Conservation (phyloP, 1,140 invertebrate genomes). For the Lasaia peninsularis region DNA sequence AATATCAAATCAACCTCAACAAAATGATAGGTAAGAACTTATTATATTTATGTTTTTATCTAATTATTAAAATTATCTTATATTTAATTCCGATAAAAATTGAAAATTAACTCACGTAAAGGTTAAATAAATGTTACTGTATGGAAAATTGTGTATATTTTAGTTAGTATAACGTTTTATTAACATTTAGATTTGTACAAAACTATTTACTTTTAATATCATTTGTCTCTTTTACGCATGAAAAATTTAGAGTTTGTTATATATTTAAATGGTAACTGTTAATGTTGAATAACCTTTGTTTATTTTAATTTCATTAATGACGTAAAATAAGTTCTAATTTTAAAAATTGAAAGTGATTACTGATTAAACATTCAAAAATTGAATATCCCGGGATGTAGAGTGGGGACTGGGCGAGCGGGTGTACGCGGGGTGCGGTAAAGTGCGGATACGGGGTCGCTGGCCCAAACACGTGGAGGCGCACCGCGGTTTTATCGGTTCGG, state of each 20-base stretch:
- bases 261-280: neutral
- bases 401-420: constrained; percentile 42
- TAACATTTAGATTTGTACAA: too few relatives aligned
- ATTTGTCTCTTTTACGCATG: too few relatives aligned
- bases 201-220: too few relatives aligned
- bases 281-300: neutral
- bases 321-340: constrained; percentile 16
- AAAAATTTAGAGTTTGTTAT: too few relatives aligned
- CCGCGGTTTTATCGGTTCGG: constrained; percentile 58
- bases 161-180: too few relatives aligned
- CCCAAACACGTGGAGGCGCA: constrained; percentile 72
- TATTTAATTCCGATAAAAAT: neutral
- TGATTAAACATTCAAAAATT: constrained; percentile 16
- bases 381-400: constrained; percentile 23
- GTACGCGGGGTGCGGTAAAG: constrained; percentile 40
- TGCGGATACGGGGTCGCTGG: constrained; percentile 58
- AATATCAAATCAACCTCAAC: constrained; percentile 38
- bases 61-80: neutral
- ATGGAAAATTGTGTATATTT: neutral
- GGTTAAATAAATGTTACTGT: neutral
- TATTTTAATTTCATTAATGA: neutral
- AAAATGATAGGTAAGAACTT: constrained; percentile 53
- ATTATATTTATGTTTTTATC: neutral
- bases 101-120: neutral
- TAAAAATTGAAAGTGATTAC: constrained; percentile 22